Conservation (phyloP, 2,113 vertebrate species). For the Illadopsis cleaveri region DNA sequence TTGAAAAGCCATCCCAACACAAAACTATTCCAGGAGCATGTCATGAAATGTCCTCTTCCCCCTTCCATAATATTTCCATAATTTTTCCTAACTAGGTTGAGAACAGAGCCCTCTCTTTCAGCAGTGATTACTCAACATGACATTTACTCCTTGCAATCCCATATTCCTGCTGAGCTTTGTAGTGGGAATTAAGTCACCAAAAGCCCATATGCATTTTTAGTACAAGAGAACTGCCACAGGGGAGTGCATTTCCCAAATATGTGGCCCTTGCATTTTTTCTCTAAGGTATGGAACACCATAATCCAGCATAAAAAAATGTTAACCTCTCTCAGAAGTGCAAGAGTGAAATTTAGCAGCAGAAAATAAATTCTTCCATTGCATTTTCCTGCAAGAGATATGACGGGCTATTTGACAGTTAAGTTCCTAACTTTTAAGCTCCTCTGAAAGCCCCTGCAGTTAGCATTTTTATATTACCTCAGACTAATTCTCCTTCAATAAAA, state of each 20-base stretch:
- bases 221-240: neutral
- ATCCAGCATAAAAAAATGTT: neutral
- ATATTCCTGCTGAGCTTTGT: neutral
- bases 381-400: neutral
- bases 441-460: neutral
- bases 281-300: neutral
- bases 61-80: neutral
- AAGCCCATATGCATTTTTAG: neutral
- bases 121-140: neutral
- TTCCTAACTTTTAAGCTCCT: neutral
- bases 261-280: neutral
- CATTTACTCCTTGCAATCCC: neutral
- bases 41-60: neutral
- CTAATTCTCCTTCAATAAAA: neutral
- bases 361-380: neutral
- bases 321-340: neutral
- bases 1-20: conserved; percentile 12
- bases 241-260: neutral
- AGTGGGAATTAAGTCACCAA: neutral
- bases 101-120: neutral
- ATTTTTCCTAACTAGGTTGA: neutral
- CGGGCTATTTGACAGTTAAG: neutral
- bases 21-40: neutral
- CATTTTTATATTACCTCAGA: neutral
- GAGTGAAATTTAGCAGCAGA: neutral